Evolutionary conservation across 2,797 vertebrate genomes (phyloP), one percentile per base, ranked within the genome.

Genomic region (Phataginus tricuspis): DNA sequence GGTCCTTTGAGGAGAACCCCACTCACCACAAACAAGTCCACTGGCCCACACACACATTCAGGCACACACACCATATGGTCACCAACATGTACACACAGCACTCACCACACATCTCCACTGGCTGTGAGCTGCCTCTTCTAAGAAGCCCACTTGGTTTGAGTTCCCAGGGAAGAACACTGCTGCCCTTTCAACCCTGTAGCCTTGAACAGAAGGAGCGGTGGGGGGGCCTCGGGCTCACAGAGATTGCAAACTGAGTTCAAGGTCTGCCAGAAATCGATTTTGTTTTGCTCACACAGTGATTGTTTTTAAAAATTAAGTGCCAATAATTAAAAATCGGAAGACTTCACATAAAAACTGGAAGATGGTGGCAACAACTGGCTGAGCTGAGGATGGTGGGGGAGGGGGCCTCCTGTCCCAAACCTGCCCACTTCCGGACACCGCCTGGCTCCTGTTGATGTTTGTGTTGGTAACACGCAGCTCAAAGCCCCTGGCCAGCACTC

Each of bases 271-370:
- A 91, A 86, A 88, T 69, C 25, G n/a, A 39, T 63, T 91, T 87
- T 61, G 77, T 61, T 80, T 51, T 63, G 85, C 25, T 97, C 89
- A 92, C 42, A 75, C 8, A 27, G 63, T 82, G 74, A 59, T 61
- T 51, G 39, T 66, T 94, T 45, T 79, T 74, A 15, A n/a, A 86
- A 79, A 78, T 59, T 53, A 86, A 57, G 91, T 78, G 90, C 34
- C 86, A 78, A 95, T 72, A 79, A 83, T 95, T 92, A 86, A 82
- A 95, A 96, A 86, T 63, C 77, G 64, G 53, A 23, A 95, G 39
- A 92, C 74, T 90, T 96, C 86, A 63, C 74, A 34, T 93, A 90
- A 96, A 96, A 96, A 86, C 10, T 57, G 61, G 72, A 82, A 93
- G 71, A 75, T 18, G 61, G 69, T 93, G 61, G 66, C 92, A 84